Evolutionary conservation across 2,797 vertebrate genomes (phyloP).

Genomic region (Pseudochromis fuscus): DNA sequence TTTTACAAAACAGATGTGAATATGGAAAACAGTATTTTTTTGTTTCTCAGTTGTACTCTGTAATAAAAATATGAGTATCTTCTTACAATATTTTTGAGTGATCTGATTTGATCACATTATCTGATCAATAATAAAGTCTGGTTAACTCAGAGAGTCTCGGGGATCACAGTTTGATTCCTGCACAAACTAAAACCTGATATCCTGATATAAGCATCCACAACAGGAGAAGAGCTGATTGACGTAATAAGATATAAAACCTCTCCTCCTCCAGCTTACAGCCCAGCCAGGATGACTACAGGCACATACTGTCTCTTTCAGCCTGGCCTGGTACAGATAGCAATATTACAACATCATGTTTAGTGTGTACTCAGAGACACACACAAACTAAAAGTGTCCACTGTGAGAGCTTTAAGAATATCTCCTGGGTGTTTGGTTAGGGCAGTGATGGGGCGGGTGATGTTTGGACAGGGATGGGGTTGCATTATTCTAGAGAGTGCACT

Average conservation of each 20-base stretch:
- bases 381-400: background rate
- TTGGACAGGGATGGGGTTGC: slow-evolving; percentile 66
- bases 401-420: slow-evolving; percentile 20
- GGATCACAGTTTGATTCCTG: background rate
- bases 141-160: background rate
- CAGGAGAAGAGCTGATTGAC: slow-evolving; percentile 18
- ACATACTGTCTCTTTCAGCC: slow-evolving; percentile 6
- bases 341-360: background rate
- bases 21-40: too few species aligned
- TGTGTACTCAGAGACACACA: background rate
- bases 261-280: slow-evolving; percentile 11
- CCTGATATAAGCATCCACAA: slow-evolving; percentile 24
- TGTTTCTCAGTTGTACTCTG: background rate
- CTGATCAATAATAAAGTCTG: background rate
- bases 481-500: slow-evolving; percentile 56
- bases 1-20: slow-evolving; percentile 8
- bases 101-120: slow-evolving; percentile 12
- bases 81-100: background rate
- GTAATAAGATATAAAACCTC: slow-evolving; percentile 20
- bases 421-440: slow-evolving; percentile 52
- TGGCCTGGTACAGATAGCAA: slow-evolving; percentile 1
- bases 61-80: background rate
- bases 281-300: slow-evolving; percentile 27
- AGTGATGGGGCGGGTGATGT: slow-evolving; percentile 45
- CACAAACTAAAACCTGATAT: slow-evolving; percentile 20